Base-by-base conservation (phyloP, 92 coral and sea anemone species). In the Zoanthus sansibaricus region DNA sequence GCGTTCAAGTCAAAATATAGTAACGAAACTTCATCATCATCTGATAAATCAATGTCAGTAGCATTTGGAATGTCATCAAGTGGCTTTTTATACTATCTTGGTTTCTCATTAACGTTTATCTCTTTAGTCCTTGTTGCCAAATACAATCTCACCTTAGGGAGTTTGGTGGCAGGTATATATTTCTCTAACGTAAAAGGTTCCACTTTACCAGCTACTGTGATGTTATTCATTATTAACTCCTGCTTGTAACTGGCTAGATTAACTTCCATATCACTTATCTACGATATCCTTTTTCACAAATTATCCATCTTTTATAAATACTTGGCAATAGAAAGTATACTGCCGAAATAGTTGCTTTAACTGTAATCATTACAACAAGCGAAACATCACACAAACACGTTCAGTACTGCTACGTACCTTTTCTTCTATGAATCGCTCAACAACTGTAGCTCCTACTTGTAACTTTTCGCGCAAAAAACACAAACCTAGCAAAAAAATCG, bases 1-100 rank as follows among this genome's bases (percentile, higher is more conserved):
- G 46, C 89, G 86, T 58, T 77, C 56, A 51, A 51, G 56, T 51
- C 56, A 0, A 51, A 51, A 51, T 8, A 51, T 51, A 13, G 56
- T 51, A 51, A 51, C 9, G 56, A 1, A 51, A 51, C 56, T 51
- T 51, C 56, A 51, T 51, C 56, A 51, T 51, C 56, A 51, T 51
- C 56, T 51, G 2, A 51, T 51, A 51, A 8, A 51, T 51, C 56
- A 51, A 51, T 51, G 56, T 51, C 56, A 51, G 13, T 51, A 51
- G 13, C 56, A 51, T 51, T 13, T 51, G 56, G 56, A 51, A 51
- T 51, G 56, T 51, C 56, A 51, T 51, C 56, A 51, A 51, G 56
- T 51, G 56, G 56, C 56, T 51, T 51, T 51, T 51, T 2, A 51
- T 51, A 51, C 56, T 13, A 51, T 51, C 56, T 51, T 51, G 56